Base-by-base conservation (phyloP, 2,113 vertebrate species). In the Lutjanus erythropterus region DNA sequence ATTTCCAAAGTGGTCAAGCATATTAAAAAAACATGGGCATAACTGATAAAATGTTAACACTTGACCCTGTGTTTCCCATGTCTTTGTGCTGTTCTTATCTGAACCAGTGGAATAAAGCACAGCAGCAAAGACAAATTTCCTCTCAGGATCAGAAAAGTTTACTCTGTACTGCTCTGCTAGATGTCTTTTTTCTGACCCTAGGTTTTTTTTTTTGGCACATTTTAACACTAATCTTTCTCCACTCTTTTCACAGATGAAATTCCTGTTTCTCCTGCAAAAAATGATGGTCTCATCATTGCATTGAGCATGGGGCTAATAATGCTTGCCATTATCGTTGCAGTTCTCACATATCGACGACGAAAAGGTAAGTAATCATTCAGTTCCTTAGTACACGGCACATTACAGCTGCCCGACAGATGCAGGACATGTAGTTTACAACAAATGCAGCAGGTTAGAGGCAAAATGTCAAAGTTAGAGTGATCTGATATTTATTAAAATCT, bases 181-280 rank as follows among this genome's bases (percentile, higher is more conserved):
- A n/a, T n/a, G n/a, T n/a, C n/a, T n/a, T n/a, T n/a, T 14, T 47
- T 25, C 9, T n/a, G 19, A 66, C 31, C 21, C 14, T 66, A 19
- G 1, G 37, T 39, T n/a, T n/a, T 39, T 39, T 0, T n/a, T 39
- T 39, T 0, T 39, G 37, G 9, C 37, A 39, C 37, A 9, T 9
- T 4, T 23, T 5, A 47, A 72, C 21, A 59, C 9, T 9, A 23
- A 60, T 67, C 25, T 2, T 25, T 70, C 37, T 80, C 31, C 1
- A 11, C 49, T 82, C 35, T 77, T 59, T 78, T 78, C 58, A 52
- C 89, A 93, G 92, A 90, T 37, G 90, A 91, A 1, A 18, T 86
- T 33, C 71, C 49, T 3, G 1, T 4, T 37, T 4, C 9, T 39
- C 9, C 0, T 2, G 72, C 0, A 8, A 56, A 49, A 37, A 81